These are phyloP conservation scores for Rhinolophus sinicus DNA, from an alignment of 2,113 vertebrate genomes.

Conservation along the genomic window DNA sequence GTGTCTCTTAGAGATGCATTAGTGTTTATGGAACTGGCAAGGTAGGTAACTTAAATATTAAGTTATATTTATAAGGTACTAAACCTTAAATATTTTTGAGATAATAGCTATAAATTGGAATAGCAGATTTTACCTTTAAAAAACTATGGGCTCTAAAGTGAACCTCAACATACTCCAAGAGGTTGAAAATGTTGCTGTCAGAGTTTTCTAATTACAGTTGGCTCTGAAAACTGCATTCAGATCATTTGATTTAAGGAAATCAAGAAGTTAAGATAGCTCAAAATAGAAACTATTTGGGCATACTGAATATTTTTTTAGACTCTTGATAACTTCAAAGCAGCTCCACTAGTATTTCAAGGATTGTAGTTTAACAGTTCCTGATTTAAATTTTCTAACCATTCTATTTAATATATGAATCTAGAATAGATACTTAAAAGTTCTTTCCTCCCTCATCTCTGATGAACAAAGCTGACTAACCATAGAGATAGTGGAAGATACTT, in stretches of 20 bases:
- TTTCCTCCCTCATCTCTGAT: neutral
- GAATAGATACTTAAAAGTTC: neutral
- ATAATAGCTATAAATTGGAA: constrained; percentile 30
- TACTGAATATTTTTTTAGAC: neutral
- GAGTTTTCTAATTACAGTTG: neutral
- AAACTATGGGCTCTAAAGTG: neutral
- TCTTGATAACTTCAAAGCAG: constrained; percentile 26
- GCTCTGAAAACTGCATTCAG: constrained; percentile 38
- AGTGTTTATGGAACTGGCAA: constrained; percentile 93
- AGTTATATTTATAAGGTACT: neutral
- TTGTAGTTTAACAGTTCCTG: constrained; percentile 38
- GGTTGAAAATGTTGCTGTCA: neutral
- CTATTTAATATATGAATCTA: constrained; percentile 6
- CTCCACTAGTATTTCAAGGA: neutral
- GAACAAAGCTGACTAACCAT: neutral
- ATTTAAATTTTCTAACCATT: constrained; percentile 29
- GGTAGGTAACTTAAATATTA: constrained; percentile 82
- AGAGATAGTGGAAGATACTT: neutral
- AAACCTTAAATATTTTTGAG: constrained; percentile 36
- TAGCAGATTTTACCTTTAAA: constrained; percentile 55
- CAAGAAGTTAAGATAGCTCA: constrained; percentile 20
- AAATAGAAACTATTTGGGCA: constrained; percentile 17
- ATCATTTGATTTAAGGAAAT: constrained; percentile 33
- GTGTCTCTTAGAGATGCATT: constrained; percentile 92
- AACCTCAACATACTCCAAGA: neutral